These are phyloP conservation scores for Delia radicum DNA, from an alignment of 1,140 invertebrate species.

Conservation along the genomic window DNA sequence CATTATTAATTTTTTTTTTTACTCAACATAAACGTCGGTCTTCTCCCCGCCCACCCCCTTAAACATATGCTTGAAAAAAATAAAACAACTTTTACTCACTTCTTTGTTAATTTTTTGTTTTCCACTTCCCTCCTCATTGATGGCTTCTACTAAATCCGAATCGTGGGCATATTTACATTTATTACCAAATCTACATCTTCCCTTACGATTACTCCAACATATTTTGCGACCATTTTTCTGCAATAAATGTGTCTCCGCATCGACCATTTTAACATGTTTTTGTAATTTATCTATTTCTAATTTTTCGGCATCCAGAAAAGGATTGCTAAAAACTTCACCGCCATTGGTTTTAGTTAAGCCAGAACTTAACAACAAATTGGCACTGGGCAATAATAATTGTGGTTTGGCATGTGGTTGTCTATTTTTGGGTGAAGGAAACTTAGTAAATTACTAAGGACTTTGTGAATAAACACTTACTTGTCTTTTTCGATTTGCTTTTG, in stretches of 20 bases:
- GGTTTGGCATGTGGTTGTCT: neutral
- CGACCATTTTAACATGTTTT: slow-evolving; percentile 91
- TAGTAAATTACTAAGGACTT: neutral
- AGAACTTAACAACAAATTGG: slow-evolving; percentile 18
- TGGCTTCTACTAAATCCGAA: slow-evolving; percentile 69
- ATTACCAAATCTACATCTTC: slow-evolving; percentile 85
- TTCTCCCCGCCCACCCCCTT: too few relatives aligned
- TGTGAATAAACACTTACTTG: neutral
- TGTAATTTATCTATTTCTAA: slow-evolving; percentile 84
- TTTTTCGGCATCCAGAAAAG: slow-evolving; percentile 84
- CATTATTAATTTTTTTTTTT: too few relatives aligned
- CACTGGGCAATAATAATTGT: slow-evolving; percentile 37
- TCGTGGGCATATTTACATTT: slow-evolving; percentile 93
- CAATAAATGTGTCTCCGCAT: slow-evolving; percentile 69
- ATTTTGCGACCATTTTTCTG: slow-evolving; percentile 86
- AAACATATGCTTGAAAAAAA: too few relatives aligned
- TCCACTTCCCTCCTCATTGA: slow-evolving; percentile 29
- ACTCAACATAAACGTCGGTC: too few relatives aligned
- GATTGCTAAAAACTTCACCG: slow-evolving; percentile 78
- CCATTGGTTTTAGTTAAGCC: slow-evolving; percentile 29
- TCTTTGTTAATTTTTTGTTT: neutral
- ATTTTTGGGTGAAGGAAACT: neutral
- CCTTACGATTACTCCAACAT: slow-evolving; percentile 92
- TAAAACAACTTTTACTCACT: too few relatives aligned
- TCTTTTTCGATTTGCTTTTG: neutral